Evolutionary conservation across 2,113 vertebrate genomes (phyloP).

Genomic region (Elgaria multicarinata): DNA sequence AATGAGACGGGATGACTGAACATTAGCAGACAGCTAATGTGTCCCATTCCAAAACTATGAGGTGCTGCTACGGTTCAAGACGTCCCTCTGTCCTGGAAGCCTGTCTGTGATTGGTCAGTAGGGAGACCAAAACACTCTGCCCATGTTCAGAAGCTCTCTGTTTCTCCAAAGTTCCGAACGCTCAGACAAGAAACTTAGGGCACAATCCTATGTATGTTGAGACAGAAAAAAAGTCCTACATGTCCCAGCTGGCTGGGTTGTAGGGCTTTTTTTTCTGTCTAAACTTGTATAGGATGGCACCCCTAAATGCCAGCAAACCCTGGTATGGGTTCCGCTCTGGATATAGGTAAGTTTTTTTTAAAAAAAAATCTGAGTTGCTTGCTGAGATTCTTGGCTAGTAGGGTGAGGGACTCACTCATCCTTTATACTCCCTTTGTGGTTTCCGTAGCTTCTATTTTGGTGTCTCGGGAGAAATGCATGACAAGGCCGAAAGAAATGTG

Average conservation of each 20-base stretch:
- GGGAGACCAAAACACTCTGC: not conserved
- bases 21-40: not conserved
- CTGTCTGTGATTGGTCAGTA: not conserved
- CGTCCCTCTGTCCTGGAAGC: not conserved
- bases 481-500: not conserved
- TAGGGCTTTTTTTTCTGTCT: not conserved
- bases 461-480: not conserved
- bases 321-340: not conserved
- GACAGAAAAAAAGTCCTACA: too few relatives aligned
- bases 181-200: not conserved
- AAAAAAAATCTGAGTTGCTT: too few relatives aligned
- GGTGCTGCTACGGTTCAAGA: not conserved
- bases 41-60: not conserved
- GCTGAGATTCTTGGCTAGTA: not conserved
- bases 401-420: too few relatives aligned
- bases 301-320: not conserved
- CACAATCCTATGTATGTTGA: too few relatives aligned
- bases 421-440: not conserved
- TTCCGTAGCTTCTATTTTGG: slow-evolving; percentile 19
- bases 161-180: not conserved
- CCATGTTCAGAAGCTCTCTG: not conserved
- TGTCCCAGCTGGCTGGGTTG: not conserved
- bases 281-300: too few relatives aligned
- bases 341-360: too few relatives aligned
- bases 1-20: not conserved